Base-by-base conservation (phyloP, 1,140 invertebrate species). In the Musca domestica region DNA sequence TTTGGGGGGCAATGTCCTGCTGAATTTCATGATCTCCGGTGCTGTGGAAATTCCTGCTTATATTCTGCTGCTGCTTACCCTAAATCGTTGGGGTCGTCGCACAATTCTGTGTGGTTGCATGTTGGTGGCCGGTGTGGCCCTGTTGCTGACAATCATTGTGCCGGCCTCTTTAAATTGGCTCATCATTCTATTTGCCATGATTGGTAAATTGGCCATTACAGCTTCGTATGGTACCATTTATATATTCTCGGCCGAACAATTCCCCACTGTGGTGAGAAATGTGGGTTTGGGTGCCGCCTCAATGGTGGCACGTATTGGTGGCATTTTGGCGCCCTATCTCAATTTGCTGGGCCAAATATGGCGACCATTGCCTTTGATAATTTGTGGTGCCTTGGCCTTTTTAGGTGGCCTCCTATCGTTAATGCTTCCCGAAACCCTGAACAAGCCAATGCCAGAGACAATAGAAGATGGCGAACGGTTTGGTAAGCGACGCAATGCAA, bases 241-340 rank as follows among this genome's bases (percentile, higher is more conserved):
- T 74, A 86, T 94, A 54, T 92, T 91, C 74, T 89, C 92, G 6
- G 89, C 89, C 1, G 93, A 95, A 83, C 89, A 93, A 74, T 94
- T 92, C 76, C 93, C 93, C 0, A 95, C 93, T 0, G 88, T 91
- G 2, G 88, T 95, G 52, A 84, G 93, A 64, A 94, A 93, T 76
- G 88, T 90, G 56, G 92, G 88, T 15, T 77, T 95, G 65, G 93
- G 92, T 1, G 88, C 90, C 7, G 87, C 90, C 30, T 94, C 92
- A 2, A 92, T 90, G 70, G 88, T 87, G 71, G 92, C 92, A 2
- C 83, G 92, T 66, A 80, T 94, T 66, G 92, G 92, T 12, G 91
- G 91, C 61, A 90, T 93, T 56, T 76, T 92, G 25, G 90, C 92
- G 0, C 91, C 92, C 3, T 90, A 89, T 70, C 84, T 91, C 17